Evolutionary conservation across 2,888 invertebrate genomes (phyloP).

Genomic region (Eilema griseolum): DNA sequence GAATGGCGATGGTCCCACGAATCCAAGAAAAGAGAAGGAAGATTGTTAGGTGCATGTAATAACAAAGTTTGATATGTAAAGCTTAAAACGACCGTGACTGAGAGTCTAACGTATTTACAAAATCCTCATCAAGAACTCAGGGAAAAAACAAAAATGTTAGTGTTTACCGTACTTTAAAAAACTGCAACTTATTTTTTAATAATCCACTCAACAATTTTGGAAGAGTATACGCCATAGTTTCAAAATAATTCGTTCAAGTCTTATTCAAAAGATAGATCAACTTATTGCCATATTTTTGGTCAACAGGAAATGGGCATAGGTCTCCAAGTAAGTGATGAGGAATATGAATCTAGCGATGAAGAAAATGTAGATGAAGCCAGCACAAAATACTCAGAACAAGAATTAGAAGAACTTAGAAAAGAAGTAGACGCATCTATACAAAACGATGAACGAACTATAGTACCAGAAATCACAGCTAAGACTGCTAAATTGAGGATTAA

Average conservation of each 20-base stretch:
- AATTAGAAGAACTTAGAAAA: slow-evolving; percentile 69
- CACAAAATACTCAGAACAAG: slow-evolving; percentile 78
- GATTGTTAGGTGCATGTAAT: not conserved
- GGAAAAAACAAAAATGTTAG: no score
- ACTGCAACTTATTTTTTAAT: no score
- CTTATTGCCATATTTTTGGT: not conserved
- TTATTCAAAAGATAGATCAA: slow-evolving; percentile 69
- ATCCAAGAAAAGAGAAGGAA: not conserved
- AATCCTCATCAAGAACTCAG: no score
- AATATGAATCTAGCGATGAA: slow-evolving; percentile 60
- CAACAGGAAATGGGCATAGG: slow-evolving; percentile 79
- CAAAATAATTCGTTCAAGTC: not conserved
- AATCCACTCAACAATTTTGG: no score
- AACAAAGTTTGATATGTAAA: no score
- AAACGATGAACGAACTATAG: slow-evolving; percentile 66
- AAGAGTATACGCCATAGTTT: not conserved
- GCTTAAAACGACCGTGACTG: no score
- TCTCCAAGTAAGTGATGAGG: slow-evolving; percentile 74
- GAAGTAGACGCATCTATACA: slow-evolving; percentile 79
- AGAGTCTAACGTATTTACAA: no score
- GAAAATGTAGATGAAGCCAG: slow-evolving; percentile 64
- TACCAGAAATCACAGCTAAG: slow-evolving; percentile 55
- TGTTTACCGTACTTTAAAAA: no score
- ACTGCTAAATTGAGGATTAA: slow-evolving; percentile 56
- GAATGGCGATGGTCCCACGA: not conserved